These are phyloP conservation scores for Leucophenga varia DNA, from an alignment of 1,140 invertebrate species.

Conservation along the genomic window DNA sequence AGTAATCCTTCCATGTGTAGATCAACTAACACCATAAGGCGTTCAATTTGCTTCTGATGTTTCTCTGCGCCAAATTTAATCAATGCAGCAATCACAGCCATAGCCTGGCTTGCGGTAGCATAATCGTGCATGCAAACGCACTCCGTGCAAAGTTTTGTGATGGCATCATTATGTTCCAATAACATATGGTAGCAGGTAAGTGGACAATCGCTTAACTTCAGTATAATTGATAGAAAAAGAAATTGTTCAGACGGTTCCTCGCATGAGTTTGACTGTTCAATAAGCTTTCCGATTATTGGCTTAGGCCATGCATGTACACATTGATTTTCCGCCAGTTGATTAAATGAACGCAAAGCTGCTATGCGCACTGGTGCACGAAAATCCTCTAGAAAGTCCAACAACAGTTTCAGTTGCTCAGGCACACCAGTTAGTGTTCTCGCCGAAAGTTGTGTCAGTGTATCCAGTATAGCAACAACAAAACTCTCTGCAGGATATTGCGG, in stretches of 20 bases:
- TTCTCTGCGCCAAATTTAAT: constrained; percentile 63
- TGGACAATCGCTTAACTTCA: constrained; percentile 62
- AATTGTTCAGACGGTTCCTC: constrained; percentile 46
- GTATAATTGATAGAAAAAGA: constrained; percentile 55
- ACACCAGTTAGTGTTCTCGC: constrained; percentile 87
- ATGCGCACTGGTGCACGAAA: constrained; percentile 71
- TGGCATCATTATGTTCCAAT: constrained; percentile 56
- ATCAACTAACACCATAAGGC: constrained; percentile 48
- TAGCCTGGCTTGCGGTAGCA: constrained; percentile 67
- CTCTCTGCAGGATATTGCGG: constrained; percentile 85
- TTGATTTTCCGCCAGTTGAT: constrained; percentile 70
- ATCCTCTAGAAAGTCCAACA: constrained; percentile 60
- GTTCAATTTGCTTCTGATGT: constrained; percentile 33
- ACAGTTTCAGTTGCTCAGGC: constrained; percentile 75
- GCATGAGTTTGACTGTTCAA: constrained; percentile 53
- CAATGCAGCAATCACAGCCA: constrained; percentile 68
- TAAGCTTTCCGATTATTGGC: constrained; percentile 66
- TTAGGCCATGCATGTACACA: constrained; percentile 82
- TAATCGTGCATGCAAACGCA: constrained; percentile 66
- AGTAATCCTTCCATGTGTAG: constrained; percentile 53
- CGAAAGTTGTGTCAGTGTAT: constrained; percentile 85
- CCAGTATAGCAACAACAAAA: constrained; percentile 83
- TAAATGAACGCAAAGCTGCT: constrained; percentile 73
- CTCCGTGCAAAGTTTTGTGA: constrained; percentile 60
- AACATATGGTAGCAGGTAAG: constrained; percentile 60